Conservation (phyloP, 1,140 invertebrate species). For the Steinernema feltiae region DNA sequence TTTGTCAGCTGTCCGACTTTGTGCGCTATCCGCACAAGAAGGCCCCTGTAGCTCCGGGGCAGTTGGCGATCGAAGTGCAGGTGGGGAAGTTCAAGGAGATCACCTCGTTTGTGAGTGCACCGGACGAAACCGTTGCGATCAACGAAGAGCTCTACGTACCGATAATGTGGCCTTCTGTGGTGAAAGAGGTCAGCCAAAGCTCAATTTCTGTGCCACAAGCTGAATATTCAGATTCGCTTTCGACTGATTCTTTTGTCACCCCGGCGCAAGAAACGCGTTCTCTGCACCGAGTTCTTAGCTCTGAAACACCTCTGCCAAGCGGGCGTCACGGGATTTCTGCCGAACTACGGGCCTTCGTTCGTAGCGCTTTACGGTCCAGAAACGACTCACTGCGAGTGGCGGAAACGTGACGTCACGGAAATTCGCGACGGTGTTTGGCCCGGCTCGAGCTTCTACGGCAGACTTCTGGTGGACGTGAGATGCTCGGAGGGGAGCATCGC, state of each 20-base stretch:
- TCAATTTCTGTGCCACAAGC: neutral
- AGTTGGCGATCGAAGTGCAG: conserved; percentile 26
- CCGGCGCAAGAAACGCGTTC: conserved; percentile 21
- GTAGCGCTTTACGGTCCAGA: conserved; percentile 46
- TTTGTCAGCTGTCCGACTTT: conserved; percentile 37
- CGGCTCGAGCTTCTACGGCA: conserved; percentile 21
- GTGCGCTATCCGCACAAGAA: conserved; percentile 28
- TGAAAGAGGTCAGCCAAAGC: conserved; percentile 31
- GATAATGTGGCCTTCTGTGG: conserved; percentile 41
- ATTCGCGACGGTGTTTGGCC: conserved; percentile 22
- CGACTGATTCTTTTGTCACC: conserved; percentile 30
- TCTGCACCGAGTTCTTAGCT: conserved; percentile 39
- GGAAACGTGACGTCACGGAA: conserved; percentile 12
- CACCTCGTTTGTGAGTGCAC: conserved; percentile 14
- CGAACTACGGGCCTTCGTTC: conserved; percentile 43
- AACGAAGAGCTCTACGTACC: conserved; percentile 42
- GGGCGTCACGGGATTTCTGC: conserved; percentile 43
- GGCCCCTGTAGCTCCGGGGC: conserved; percentile 1
- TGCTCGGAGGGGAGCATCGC: neutral
- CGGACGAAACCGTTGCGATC: conserved; percentile 42
- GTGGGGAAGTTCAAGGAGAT: conserved; percentile 20
- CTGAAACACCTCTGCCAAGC: conserved; percentile 35
- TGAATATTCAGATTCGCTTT: conserved; percentile 42
- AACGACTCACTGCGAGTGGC: conserved; percentile 5
- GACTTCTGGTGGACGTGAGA: neutral